A percentile compares a stretch with the other conserved stretches of the same genome.
Evolutionary conservation across 2,113 vertebrate genomes (phyloP).

Genomic region (Notiomystis cincta): DNA sequence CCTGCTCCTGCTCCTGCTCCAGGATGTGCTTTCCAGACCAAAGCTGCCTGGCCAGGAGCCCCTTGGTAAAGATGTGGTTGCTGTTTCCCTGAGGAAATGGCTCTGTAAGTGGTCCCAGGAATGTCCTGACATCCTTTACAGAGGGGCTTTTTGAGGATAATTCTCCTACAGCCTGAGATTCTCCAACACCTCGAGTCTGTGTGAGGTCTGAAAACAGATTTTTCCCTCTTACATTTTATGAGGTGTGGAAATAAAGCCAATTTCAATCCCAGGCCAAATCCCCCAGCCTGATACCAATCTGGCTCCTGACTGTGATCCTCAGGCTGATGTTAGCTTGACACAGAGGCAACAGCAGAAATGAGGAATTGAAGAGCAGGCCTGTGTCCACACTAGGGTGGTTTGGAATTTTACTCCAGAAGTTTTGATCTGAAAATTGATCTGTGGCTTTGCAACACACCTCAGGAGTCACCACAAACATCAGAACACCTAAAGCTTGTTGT

Average conservation of each 20-base stretch:
- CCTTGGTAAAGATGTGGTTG: rapidly evolving
- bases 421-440: neutral
- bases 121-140: neutral
- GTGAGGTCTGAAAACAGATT: neutral
- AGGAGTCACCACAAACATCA: neutral
- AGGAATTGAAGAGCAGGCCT: neutral
- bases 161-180: neutral
- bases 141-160: neutral
- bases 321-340: neutral
- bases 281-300: neutral
- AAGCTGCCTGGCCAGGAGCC: neutral
- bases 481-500: neutral
- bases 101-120: neutral
- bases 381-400: rapidly evolving
- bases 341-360: neutral
- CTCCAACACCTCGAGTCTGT: neutral
- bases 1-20: neutral
- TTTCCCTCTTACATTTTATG: neutral
- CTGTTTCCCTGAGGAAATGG: neutral
- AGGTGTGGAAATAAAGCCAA: conserved; percentile 18
- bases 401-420: neutral
- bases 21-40: neutral
- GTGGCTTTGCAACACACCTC: neutral
- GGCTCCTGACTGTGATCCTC: neutral
- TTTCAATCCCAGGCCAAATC: neutral